Conservation (phyloP, 2,888 invertebrate genomes). For the Syritta pipiens region DNA sequence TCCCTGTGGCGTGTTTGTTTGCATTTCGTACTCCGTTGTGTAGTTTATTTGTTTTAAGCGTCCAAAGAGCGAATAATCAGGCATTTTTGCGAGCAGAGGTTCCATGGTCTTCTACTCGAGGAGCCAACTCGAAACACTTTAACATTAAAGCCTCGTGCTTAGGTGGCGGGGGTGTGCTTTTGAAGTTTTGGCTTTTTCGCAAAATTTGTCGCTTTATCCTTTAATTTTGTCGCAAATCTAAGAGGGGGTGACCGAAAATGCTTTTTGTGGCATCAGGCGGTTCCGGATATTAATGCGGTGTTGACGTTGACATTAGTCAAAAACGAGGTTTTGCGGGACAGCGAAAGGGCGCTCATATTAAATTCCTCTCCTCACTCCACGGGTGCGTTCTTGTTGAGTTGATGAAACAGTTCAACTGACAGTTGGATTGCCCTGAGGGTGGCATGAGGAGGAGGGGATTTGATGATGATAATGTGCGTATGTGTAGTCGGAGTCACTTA, state of each 20-base stretch:
- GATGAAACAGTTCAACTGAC: too few relatives aligned
- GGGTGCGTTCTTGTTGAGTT: background rate
- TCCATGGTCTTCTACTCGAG: too few relatives aligned
- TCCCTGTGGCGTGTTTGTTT: constrained; percentile 62
- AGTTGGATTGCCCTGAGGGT: too few relatives aligned
- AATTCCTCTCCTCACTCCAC: constrained; percentile 9
- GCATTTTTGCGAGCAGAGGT: constrained; percentile 23
- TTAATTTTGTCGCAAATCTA: constrained; percentile 27
- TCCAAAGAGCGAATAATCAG: constrained; percentile 43
- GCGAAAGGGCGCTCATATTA: constrained; percentile 24
- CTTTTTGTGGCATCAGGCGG: constrained; percentile 39
- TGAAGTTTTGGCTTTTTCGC: constrained; percentile 28
- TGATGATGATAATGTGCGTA: too few relatives aligned
- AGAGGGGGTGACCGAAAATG: background rate
- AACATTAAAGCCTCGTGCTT: constrained; percentile 50
- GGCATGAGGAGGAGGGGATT: too few relatives aligned
- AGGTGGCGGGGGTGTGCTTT: constrained; percentile 35
- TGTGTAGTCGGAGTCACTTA: too few relatives aligned
- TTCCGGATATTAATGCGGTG: constrained; percentile 45
- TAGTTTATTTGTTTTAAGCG: constrained; percentile 36
- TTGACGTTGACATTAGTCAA: constrained; percentile 54
- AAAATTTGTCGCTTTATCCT: constrained; percentile 42
- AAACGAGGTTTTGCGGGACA: constrained; percentile 24
- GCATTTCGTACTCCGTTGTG: constrained; percentile 40
- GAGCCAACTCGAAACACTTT: too few relatives aligned